Evolutionary conservation across 1,140 invertebrate genomes (phyloP).

Genomic region (Brachystomella parvula): DNA sequence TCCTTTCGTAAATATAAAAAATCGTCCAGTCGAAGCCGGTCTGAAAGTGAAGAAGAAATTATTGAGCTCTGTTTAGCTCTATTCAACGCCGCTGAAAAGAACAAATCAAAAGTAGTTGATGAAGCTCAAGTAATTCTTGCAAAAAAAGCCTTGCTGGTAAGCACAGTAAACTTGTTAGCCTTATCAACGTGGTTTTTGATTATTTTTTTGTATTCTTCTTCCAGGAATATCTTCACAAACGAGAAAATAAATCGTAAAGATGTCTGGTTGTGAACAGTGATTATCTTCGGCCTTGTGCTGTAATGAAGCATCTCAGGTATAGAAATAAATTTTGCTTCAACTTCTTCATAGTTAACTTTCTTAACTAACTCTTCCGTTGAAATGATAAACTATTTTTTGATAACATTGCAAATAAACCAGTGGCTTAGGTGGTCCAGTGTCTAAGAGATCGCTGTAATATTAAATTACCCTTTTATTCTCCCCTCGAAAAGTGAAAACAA

Average conservation of each 20-base stretch:
- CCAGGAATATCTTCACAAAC: background rate
- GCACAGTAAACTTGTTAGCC: background rate
- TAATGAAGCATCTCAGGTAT: too few species aligned
- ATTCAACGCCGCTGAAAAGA: constrained; percentile 13
- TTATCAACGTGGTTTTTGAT: background rate
- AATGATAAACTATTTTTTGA: too few species aligned
- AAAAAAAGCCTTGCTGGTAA: constrained; percentile 20
- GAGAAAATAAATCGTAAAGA: background rate
- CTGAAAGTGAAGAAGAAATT: constrained; percentile 9
- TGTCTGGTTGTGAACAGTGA: background rate
- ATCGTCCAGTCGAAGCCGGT: background rate
- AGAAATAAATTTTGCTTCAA: too few species aligned
- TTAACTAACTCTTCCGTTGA: too few species aligned
- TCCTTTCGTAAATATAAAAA: background rate
- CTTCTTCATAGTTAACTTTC: too few species aligned
- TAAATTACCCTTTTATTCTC: too few species aligned
- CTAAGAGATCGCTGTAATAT: too few species aligned
- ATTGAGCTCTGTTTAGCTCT: constrained; percentile 18
- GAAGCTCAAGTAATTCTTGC: constrained; percentile 2
- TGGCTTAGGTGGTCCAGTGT: too few species aligned
- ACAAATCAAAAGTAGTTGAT: background rate
- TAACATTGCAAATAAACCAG: too few species aligned
- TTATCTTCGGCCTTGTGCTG: too few species aligned
- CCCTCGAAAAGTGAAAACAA: too few species aligned
- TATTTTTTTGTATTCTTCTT: background rate